Evolutionary conservation across 2,113 vertebrate species (phyloP).

Genomic region (Microcebus jonahi): DNA sequence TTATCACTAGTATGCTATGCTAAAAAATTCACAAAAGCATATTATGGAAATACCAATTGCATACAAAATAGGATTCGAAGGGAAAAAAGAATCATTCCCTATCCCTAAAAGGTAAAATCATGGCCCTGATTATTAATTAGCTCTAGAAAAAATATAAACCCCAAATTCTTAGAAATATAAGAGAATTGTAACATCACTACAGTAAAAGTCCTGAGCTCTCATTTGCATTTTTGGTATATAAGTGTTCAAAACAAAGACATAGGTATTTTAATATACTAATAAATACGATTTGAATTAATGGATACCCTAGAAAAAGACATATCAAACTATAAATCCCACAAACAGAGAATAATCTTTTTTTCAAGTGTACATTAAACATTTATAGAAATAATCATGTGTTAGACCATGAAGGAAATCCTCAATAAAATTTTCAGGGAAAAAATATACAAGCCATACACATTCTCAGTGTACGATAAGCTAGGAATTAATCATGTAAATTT

Average conservation of each 20-base stretch:
- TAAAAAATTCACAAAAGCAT: background rate
- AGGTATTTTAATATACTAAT: background rate
- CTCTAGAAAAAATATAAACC: background rate
- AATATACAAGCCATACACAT: background rate
- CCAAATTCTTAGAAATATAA: background rate
- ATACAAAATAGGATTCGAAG: background rate
- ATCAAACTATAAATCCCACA: background rate
- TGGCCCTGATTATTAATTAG: background rate
- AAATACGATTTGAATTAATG: background rate
- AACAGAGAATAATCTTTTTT: background rate
- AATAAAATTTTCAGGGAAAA: background rate
- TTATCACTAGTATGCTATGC: background rate
- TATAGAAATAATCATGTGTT: background rate
- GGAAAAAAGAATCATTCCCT: background rate
- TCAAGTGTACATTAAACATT: background rate
- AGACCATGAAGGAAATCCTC: background rate
- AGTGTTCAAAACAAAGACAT: background rate
- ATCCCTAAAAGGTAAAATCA: background rate
- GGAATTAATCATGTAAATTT: background rate
- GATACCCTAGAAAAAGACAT: background rate
- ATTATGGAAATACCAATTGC: background rate
- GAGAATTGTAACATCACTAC: background rate
- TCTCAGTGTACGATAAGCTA: background rate
- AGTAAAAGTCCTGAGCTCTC: background rate
- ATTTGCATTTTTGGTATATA: background rate